Evolutionary conservation across 2,888 invertebrate genomes (phyloP).

Genomic region (Germaria angustata): DNA sequence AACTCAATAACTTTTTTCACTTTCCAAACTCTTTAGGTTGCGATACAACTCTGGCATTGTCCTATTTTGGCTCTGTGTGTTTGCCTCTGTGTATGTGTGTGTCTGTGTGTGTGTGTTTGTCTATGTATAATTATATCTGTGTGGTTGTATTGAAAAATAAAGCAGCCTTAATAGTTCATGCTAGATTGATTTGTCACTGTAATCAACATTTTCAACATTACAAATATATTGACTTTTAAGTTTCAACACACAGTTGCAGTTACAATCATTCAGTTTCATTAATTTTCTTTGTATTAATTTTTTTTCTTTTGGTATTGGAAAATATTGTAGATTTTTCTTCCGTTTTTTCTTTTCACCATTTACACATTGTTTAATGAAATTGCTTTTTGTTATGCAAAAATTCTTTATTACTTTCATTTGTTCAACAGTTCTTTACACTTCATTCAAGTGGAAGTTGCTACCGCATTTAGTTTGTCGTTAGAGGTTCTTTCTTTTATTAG

Average conservation of each 20-base stretch:
- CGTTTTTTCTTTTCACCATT: slow-evolving; percentile 13
- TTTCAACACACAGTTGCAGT: slow-evolving; percentile 1
- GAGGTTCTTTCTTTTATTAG: not conserved
- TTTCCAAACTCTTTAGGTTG: slow-evolving; percentile 10
- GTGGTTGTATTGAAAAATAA: not conserved
- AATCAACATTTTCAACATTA: slow-evolving; percentile 46
- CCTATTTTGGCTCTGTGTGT: not conserved
- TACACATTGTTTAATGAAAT: slow-evolving; percentile 53
- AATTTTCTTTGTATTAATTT: slow-evolving; percentile 8
- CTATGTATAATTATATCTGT: too few species aligned
- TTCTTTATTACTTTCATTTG: slow-evolving; percentile 26
- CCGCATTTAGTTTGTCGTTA: not conserved
- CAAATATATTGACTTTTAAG: slow-evolving; percentile 48
- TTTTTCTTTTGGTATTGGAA: slow-evolving; percentile 23
- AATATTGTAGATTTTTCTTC: slow-evolving; percentile 7
- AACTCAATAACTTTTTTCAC: slow-evolving; percentile 32
- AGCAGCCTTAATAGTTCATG: slow-evolving; percentile 41
- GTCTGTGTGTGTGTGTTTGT: not conserved
- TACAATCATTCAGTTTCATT: slow-evolving; percentile 39
- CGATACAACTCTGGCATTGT: not conserved
- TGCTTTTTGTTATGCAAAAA: slow-evolving; percentile 58
- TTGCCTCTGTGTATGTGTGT: not conserved
- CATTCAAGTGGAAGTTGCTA: not conserved
- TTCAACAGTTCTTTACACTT: not conserved
- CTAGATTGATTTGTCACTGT: slow-evolving; percentile 58